Conservation (phyloP, 2,888 invertebrate genomes). For the Pocota personata region DNA sequence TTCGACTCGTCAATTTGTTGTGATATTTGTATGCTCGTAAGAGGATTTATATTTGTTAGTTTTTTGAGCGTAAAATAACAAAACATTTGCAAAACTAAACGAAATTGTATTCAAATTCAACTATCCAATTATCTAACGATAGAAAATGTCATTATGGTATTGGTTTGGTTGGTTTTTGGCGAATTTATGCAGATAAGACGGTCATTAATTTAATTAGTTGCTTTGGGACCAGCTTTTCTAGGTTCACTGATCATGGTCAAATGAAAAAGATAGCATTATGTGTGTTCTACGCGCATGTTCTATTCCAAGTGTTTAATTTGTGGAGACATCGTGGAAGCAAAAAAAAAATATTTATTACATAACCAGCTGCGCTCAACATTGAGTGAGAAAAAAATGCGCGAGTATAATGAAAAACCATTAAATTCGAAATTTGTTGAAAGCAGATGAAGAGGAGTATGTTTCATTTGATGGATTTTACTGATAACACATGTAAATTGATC, state of each 20-base stretch:
- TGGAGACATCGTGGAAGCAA: too few relatives aligned
- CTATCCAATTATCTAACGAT: neutral
- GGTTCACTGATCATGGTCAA: constrained; percentile 11
- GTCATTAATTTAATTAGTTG: neutral
- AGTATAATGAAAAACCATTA: too few relatives aligned
- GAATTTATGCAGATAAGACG: neutral
- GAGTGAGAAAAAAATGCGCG: too few relatives aligned
- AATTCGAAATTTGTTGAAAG: too few relatives aligned
- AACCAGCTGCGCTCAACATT: too few relatives aligned
- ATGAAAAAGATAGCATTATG: constrained; percentile 83
- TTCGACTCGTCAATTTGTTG: neutral
- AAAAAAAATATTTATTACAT: too few relatives aligned
- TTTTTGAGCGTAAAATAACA: neutral
- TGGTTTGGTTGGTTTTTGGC: too few relatives aligned
- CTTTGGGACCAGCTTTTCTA: neutral
- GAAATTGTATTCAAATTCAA: neutral
- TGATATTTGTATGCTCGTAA: too few relatives aligned
- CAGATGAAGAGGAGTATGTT: too few relatives aligned
- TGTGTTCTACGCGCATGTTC: neutral
- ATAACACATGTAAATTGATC: too few relatives aligned
- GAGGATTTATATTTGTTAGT: neutral
- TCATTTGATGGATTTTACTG: too few relatives aligned
- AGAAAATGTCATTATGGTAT: neutral
- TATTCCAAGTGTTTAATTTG: neutral
- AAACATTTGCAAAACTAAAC: neutral